Percentiles rank a stretch among this genome's conserved stretches.
Conservation (phyloP, 2,797 vertebrate species). For the Diceros bicornis region DNA sequence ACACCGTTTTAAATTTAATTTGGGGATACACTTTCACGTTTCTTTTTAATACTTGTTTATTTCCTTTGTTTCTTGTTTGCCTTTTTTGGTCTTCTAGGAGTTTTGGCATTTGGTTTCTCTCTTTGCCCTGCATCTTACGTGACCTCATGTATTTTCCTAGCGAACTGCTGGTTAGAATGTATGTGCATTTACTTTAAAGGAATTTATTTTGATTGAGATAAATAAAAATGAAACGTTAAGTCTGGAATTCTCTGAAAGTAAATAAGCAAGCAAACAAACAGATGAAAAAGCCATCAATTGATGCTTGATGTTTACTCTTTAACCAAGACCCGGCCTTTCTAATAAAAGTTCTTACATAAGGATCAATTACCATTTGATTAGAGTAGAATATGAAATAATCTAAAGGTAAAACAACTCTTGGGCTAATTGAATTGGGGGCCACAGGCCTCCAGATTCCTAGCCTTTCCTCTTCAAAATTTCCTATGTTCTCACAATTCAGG, state of each 20-base stretch:
- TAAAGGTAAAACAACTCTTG: constrained; percentile 42
- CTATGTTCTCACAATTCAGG: constrained; percentile 70
- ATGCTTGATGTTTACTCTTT: neutral
- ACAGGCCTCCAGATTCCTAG: constrained; percentile 52
- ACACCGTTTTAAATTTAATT: neutral
- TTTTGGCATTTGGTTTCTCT: neutral
- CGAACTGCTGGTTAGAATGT: neutral
- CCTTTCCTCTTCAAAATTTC: constrained; percentile 78
- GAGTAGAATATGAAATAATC: constrained; percentile 36
- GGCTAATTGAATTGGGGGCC: neutral
- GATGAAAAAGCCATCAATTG: neutral
- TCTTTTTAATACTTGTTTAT: neutral
- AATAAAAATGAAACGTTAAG: constrained; percentile 26
- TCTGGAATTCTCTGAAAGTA: constrained; percentile 15
- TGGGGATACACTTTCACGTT: neutral
- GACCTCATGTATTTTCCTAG: neutral
- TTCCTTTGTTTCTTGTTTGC: neutral
- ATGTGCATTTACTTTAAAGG: neutral
- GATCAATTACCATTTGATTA: neutral
- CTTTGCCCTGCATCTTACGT: neutral
- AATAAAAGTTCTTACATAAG: neutral
- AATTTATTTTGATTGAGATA: neutral
- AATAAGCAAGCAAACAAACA: neutral
- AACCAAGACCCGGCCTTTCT: neutral
- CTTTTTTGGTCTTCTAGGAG: neutral